Percentiles rank a stretch among this genome's conserved stretches.
Conservation (phyloP, 2,888 invertebrate genomes). For the Lobophora halterata region DNA sequence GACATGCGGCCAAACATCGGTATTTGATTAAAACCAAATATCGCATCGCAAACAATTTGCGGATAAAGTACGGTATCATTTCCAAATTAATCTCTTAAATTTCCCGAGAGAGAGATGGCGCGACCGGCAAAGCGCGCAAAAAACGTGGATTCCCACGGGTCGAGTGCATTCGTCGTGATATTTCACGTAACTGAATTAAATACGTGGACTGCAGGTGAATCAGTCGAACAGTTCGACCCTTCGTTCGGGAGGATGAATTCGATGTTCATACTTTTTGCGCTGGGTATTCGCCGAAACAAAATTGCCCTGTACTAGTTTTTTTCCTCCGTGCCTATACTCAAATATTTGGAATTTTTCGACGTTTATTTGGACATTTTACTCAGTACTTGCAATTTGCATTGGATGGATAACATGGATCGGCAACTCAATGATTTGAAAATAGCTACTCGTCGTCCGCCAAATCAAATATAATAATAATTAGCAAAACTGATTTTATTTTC, state of each 20-base stretch:
- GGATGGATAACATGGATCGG: no score
- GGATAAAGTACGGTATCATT: constrained; percentile 24
- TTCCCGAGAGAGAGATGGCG: constrained; percentile 24
- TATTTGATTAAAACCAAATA: constrained; percentile 20
- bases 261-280: constrained; percentile 25
- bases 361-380: no score
- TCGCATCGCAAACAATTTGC: constrained; percentile 20
- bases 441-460: no score
- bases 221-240: constrained; percentile 48
- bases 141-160: constrained; percentile 30
- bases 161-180: constrained; percentile 51
- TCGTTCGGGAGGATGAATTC: constrained; percentile 10
- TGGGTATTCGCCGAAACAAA: constrained; percentile 18
- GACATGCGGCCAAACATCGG: constrained; percentile 4
- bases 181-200: constrained; percentile 64
- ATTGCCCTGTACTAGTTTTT: no score
- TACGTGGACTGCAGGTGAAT: constrained; percentile 74
- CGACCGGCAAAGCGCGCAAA: constrained; percentile 19
- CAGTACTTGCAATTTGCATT: no score
- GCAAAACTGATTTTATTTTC: no score
- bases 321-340: no score
- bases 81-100: constrained; percentile 25
- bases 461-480: no score
- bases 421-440: no score
- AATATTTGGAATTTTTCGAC: no score